Percentiles rank a stretch among this genome's conserved stretches.
Evolutionary conservation across 1,140 invertebrate genomes (phyloP).

Genomic region (Drosophila ercepeae): DNA sequence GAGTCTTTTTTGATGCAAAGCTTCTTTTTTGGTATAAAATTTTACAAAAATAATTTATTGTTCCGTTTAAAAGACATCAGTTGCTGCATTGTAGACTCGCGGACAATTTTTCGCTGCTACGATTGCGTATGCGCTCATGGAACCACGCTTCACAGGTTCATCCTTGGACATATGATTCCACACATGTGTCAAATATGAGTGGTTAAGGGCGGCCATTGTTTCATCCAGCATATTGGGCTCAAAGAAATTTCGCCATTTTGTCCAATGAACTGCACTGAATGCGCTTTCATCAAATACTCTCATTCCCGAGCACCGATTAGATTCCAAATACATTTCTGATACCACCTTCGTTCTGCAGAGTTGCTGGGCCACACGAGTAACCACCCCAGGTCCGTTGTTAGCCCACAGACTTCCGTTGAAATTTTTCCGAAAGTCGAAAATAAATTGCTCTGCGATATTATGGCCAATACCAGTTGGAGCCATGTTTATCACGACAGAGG

Average conservation of each 20-base stretch:
- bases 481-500: constrained; percentile 88
- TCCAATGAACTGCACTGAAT: constrained; percentile 88
- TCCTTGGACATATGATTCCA: constrained; percentile 88
- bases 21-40: no score
- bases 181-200: constrained; percentile 87
- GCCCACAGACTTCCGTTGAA: constrained; percentile 88
- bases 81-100: constrained; percentile 83
- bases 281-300: constrained; percentile 86
- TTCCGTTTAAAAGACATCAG: not conserved
- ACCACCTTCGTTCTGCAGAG: constrained; percentile 85
- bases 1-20: no score
- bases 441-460: constrained; percentile 85
- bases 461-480: constrained; percentile 85
- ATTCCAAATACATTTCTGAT: constrained; percentile 85
- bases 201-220: constrained; percentile 84
- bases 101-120: constrained; percentile 87
- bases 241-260: constrained; percentile 87
- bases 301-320: constrained; percentile 86
- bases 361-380: constrained; percentile 87
- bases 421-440: constrained; percentile 86
- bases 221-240: constrained; percentile 82
- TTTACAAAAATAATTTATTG: no score
- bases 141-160: constrained; percentile 83
- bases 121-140: constrained; percentile 85
- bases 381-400: constrained; percentile 89